Conservation (phyloP, 2,888 invertebrate genomes). For the Lapara coniferarum region DNA sequence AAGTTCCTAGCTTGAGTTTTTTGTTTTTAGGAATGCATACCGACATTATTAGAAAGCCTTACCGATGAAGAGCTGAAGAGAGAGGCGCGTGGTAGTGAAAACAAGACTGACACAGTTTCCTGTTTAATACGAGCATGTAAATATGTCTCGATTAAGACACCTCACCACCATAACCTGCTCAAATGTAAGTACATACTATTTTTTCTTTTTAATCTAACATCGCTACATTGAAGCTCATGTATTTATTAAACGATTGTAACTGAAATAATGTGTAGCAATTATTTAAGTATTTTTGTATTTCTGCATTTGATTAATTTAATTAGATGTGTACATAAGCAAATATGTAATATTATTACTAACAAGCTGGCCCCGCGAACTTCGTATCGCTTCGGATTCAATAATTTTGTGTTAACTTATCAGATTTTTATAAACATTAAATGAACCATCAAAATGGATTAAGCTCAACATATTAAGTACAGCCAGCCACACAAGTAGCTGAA, state of each 20-base stretch:
- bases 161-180: conserved; percentile 89
- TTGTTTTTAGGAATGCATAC: conserved; percentile 90
- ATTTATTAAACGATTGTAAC: neutral
- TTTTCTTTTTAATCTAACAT: neutral
- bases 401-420: too few species aligned
- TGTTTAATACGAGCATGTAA: conserved; percentile 97
- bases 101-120: conserved; percentile 97
- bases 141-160: conserved; percentile 92
- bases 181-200: conserved; percentile 69
- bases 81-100: conserved; percentile 95
- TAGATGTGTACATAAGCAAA: too few species aligned
- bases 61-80: conserved; percentile 98
- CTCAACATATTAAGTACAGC: too few species aligned
- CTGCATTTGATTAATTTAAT: too few species aligned
- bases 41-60: conserved; percentile 94
- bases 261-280: neutral
- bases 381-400: too few species aligned
- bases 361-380: too few species aligned
- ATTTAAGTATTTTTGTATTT: too few species aligned
- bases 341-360: too few species aligned
- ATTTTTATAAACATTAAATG: too few species aligned
- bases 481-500: too few species aligned
- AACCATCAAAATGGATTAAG: too few species aligned
- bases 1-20: conserved; percentile 13
- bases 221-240: neutral